A percentile compares a stretch with the other conserved stretches of the same genome.
Evolutionary conservation across 2,888 invertebrate species (phyloP).

Genomic region (Augiades crinisus): DNA sequence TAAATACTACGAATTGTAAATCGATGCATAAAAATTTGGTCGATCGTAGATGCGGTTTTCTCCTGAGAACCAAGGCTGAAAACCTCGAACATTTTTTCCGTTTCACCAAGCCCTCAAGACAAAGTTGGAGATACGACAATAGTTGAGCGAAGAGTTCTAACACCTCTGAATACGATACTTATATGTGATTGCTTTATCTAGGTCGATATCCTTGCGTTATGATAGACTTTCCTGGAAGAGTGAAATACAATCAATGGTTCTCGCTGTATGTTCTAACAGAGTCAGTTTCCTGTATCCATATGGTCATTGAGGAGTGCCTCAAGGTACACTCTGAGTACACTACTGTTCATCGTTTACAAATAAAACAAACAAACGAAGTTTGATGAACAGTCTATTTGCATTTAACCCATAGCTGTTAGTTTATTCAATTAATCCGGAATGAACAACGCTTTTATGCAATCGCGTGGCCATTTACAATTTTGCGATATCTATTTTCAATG

Average conservation of each 20-base stretch:
- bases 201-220: constrained; percentile 75
- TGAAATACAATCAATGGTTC: constrained; percentile 80
- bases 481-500: neutral
- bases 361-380: constrained; percentile 1
- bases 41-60: too few relatives aligned
- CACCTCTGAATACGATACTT: too few relatives aligned
- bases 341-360: neutral
- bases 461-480: neutral
- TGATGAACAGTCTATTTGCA: constrained; percentile 7
- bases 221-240: constrained; percentile 70
- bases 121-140: too few relatives aligned
- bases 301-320: constrained; percentile 82
- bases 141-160: too few relatives aligned
- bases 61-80: too few relatives aligned
- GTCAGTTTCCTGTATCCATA: constrained; percentile 79
- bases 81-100: too few relatives aligned
- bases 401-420: neutral
- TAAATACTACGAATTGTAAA: too few relatives aligned
- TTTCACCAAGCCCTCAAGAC: too few relatives aligned
- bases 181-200: constrained; percentile 32
- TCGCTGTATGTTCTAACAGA: constrained; percentile 83
- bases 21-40: too few relatives aligned
- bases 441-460: neutral
- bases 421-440: constrained; percentile 1
- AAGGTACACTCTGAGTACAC: neutral